Base-by-base conservation (phyloP, 2,888 invertebrate genomes). In the Pachydiplax longipennis region DNA sequence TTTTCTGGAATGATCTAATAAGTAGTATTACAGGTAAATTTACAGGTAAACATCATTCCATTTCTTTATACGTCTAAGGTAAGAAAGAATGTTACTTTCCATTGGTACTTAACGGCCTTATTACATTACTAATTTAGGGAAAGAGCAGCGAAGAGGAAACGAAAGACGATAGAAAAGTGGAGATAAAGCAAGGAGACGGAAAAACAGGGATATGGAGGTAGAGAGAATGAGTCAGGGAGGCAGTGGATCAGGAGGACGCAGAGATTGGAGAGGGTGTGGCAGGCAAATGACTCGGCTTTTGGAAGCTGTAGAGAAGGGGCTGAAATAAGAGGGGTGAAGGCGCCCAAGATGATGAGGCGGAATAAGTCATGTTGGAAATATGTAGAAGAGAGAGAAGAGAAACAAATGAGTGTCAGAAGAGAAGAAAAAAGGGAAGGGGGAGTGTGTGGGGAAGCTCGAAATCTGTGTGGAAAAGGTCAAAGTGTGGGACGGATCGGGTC, bases 401-500 rank as follows among this genome's bases (percentile, higher is more conserved):
- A 83, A 35, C 87, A 61, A 87, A 65, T 73, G 87, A 65, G 87
- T 58, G 87, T 37, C 13, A 65, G 65, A 65, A 10, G 82, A n/a
- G 44, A 25, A 12, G 82, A 13, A 25, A n/a, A 35, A 8, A 31
- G 83, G 53, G 22, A 22, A 37, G 37, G n/a, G n/a, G 18, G n/a
- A 44, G 48, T n/a, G 18, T 25, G 40, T 25, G 81, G 44, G 44
- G 87, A 61, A 87, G 87, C 37, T 37, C 22, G 87, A 61, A 65
- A 37, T 58, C 83, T 58, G 58, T 58, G 31, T 35, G 87, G 87
- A 35, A 31, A 40, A 40, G 65, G 40, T 58, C 35, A 37, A 35
- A 31, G 87, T 87, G 87, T 87, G 87, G 87, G 83, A 83, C 53
- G 83, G 83, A 83, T 83, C 83, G 10, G 83, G 37, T 87, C 87